Base-by-base conservation (phyloP, 2,113 vertebrate species). In the Egretta garzetta region DNA sequence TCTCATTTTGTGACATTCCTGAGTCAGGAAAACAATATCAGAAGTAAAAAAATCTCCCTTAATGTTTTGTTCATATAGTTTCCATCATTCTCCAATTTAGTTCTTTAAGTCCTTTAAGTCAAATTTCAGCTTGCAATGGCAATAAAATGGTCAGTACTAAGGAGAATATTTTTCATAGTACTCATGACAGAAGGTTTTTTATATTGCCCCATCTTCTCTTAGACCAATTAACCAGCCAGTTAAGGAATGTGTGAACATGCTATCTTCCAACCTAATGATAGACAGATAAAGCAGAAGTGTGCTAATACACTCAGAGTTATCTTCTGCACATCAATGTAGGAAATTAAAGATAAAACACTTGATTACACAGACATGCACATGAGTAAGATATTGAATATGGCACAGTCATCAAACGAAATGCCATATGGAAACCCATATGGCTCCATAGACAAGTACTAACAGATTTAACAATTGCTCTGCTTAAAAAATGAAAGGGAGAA, bases 391-490 rank as follows among this genome's bases (percentile, higher is more conserved):
- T 33, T 45, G 68, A 94, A 92, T 88, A 95, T 93, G 88, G 81
- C 81, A 96, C 60, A 86, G 41, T 80, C 95, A 96, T 96, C 72
- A 95, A 93, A 97, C 72, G 56, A 92, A 96, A 87, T 86, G 58
- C 91, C 95, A 97, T 97, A 95, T 96, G 97, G 93, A 94, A 96
- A 93, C 33, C 91, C 93, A 96, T 97, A 95, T 95, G 96, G 86
- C 64, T 95, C 75, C 50, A 90, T 18, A 93, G 67, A 77, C 26
- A 81, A 97, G 72, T 67, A 85, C 24, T 92, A 84, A 87, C 81
- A 92, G 59, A 88, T 33, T 85, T 94, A 87, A 80, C 81, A 85
- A 88, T 70, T 86, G 6, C 10, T 88, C 47, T 68, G 79, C 20
- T 90, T 66, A 43, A 71, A 94, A 96, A 86, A 86, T 66, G 45